Conservation (phyloP, 2,113 vertebrate species). For the Dolichotis patagonum region DNA sequence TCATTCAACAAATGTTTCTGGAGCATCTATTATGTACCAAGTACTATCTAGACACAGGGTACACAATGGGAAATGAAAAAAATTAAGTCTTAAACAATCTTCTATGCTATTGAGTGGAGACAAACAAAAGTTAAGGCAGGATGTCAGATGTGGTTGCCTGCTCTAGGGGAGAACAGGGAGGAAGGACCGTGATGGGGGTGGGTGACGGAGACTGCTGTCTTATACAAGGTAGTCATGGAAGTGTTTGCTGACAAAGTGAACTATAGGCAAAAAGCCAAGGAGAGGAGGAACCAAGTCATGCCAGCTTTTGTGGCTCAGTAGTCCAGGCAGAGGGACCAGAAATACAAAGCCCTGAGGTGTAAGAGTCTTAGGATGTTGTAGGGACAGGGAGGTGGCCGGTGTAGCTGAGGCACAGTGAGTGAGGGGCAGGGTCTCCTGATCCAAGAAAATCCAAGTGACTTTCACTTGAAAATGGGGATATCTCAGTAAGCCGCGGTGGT, state of each 20-base stretch:
- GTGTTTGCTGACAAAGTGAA: background rate
- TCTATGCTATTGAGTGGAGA: background rate
- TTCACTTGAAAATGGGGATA: background rate
- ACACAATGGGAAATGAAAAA: background rate
- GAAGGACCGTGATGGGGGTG: fast-evolving
- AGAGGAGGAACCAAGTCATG: background rate
- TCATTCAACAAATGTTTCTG: background rate
- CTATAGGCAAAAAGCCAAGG: background rate
- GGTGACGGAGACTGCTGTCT: background rate
- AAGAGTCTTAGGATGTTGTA: background rate
- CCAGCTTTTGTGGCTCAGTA: no score
- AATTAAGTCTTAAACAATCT: background rate
- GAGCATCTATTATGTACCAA: background rate
- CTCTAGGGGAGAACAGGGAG: no score
- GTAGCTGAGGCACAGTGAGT: background rate
- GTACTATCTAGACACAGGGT: background rate
- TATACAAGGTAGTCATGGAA: background rate
- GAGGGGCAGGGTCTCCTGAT: background rate
- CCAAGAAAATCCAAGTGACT: background rate
- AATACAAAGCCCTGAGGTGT: background rate
- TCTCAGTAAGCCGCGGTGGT: background rate
- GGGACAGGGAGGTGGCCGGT: background rate
- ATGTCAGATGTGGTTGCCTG: background rate
- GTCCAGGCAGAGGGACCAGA: background rate
- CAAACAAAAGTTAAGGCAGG: background rate